Base-by-base conservation (phyloP, 2,888 invertebrate genomes). In the Lasioglossum morio region DNA sequence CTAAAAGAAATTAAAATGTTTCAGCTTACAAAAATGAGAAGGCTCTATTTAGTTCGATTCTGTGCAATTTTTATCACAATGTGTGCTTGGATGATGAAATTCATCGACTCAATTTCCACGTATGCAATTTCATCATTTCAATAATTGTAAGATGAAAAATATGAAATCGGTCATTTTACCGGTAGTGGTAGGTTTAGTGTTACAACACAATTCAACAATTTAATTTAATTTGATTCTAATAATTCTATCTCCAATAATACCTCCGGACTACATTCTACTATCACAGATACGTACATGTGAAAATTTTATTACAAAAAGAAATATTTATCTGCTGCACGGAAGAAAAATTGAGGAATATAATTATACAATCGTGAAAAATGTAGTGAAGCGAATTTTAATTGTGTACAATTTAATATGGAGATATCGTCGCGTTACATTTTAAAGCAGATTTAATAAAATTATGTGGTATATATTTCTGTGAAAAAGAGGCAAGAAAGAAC, bases 401-500 rank as follows among this genome's bases (percentile, higher is more conserved):
- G 66, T 23, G 27, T 1, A 16, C 10, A 76, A 40, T 63, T 76
- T 37, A 66, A 40, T 48, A 23, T 30, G 23, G 10, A 63, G 48
- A 1, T 23, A 34, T 30, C 46, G 16, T 19, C 48, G 19, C 63
- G 23, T 27, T 12, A 10, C 27, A 3, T 16, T 30, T 30, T n/a
- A 30, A 63, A 37, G n/a, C 46, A 4, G 63, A 63, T 46, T 23
- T 30, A 69, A 40, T 72, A 8, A 53, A 80, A 79, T 79, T 80
- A 19, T 30, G 57, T 30, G 40, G 14, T 46, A 79, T 23, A 30
- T 2, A 66, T 66, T 69, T 69, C 23, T 16, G 16, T 5, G 19
- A 30, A 19, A 69, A 23, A 23, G 23, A 37, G 66, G 34, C 1
- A 34, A 8, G 46, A 19, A 43, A 34, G n/a, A 30, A 66, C n/a